Percentiles rank a stretch among this genome's conserved stretches.
phyloP scores from a whole-genome alignment of 1,140 invertebrate genomes.

The Odontomachus brunneus region DNA sequence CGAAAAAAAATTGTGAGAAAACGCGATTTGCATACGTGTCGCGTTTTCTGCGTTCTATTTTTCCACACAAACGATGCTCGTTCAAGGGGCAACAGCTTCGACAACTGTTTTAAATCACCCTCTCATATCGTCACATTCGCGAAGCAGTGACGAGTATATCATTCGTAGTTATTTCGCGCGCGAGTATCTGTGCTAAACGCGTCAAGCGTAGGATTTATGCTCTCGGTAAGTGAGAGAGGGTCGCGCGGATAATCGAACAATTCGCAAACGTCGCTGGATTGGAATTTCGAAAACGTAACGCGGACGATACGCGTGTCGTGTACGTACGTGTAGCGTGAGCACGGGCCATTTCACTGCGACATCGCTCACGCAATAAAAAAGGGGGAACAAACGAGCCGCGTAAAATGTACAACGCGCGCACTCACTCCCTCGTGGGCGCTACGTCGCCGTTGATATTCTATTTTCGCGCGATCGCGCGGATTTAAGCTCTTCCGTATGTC shows the following conservation, averaged over 20 bases:
- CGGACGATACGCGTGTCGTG: not conserved
- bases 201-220: not conserved
- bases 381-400: constrained; percentile 60
- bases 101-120: no score
- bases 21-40: not conserved
- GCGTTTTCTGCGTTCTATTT: not conserved
- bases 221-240: not conserved
- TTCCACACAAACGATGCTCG: not conserved
- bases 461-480: constrained; percentile 51
- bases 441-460: constrained; percentile 54
- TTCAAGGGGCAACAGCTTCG: no score
- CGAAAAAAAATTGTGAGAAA: not conserved
- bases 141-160: not conserved
- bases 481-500: constrained; percentile 58
- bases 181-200: not conserved
- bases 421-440: constrained; percentile 41
- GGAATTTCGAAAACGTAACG: constrained; percentile 15
- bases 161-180: not conserved
- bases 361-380: constrained; percentile 68
- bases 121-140: not conserved
- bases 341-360: constrained; percentile 62
- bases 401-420: constrained; percentile 56
- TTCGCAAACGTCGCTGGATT: constrained; percentile 1
- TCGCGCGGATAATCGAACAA: constrained; percentile 33
- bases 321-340: not conserved